A percentile compares a stretch with the other conserved stretches of the same genome.
These are phyloP conservation scores for Trochalopteron elliotii DNA, from an alignment of 2,113 vertebrate species.

Conservation along the genomic window DNA sequence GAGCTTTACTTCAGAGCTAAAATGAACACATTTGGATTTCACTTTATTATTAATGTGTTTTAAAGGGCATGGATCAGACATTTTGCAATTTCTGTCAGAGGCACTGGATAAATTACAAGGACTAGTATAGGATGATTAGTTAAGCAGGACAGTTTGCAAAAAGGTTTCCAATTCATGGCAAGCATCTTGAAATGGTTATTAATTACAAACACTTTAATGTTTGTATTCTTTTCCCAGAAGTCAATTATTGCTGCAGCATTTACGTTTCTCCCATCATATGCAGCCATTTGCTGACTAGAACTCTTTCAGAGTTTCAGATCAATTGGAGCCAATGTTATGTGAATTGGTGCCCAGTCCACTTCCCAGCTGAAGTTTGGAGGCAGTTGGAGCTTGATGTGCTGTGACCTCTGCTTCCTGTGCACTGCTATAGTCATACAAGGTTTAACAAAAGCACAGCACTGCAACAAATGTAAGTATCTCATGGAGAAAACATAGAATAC, in stretches of 20 bases:
- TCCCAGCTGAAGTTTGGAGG: not conserved
- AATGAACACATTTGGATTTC: slow-evolving; percentile 6
- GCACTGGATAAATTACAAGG: not conserved
- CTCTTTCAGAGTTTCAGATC: not conserved
- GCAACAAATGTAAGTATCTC: not conserved
- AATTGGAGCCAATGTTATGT: not conserved
- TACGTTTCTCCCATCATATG: not conserved
- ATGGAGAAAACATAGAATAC: not conserved
- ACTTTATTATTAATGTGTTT: not conserved
- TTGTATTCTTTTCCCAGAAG: slow-evolving; percentile 10
- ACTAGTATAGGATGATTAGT: not conserved
- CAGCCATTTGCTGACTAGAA: not conserved
- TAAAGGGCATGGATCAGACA: not conserved
- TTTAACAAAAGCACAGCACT: not conserved
- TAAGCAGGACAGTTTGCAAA: slow-evolving; percentile 50
- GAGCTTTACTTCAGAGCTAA: not conserved
- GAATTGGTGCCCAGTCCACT: not conserved
- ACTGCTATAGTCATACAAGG: not conserved
- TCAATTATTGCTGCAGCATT: slow-evolving; percentile 31
- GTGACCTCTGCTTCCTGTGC: slow-evolving; percentile 66
- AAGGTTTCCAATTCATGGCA: slow-evolving; percentile 22
- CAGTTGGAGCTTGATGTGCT: slow-evolving; percentile 19
- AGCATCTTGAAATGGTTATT: slow-evolving; percentile 67
- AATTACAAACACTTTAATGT: slow-evolving; percentile 36
- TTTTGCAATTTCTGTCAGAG: not conserved